phyloP scores from a whole-genome alignment of 2,113 vertebrate genomes.

The Solea solea region DNA sequence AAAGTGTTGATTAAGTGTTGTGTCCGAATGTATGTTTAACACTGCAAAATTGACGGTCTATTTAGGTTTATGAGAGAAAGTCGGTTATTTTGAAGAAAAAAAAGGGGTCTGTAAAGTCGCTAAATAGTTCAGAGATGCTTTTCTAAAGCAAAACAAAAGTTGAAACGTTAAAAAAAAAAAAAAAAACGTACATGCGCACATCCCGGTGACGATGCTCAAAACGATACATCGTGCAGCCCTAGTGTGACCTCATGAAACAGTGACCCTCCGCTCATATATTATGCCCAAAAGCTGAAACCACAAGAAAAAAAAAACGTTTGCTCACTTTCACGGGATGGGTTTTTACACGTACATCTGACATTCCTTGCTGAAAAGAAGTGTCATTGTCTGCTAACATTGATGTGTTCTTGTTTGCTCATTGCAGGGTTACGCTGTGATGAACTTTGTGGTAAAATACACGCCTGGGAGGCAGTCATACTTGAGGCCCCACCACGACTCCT shows the following conservation, averaged over 20 bases:
- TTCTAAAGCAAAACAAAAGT: too few relatives aligned
- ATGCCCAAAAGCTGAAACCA: conserved; percentile 3
- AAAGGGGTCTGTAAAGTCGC: too few relatives aligned
- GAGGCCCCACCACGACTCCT: conserved; percentile 96
- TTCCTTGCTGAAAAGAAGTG: background rate
- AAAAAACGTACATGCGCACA: too few relatives aligned
- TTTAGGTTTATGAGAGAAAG: too few relatives aligned
- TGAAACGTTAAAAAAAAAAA: too few relatives aligned
- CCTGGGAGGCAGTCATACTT: conserved; percentile 89
- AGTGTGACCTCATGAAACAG: background rate
- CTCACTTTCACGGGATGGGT: background rate
- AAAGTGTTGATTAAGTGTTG: too few relatives aligned
- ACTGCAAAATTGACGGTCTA: too few relatives aligned
- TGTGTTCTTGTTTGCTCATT: conserved; percentile 19
- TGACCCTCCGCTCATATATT: background rate
- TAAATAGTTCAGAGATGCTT: too few relatives aligned
- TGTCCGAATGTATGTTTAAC: too few relatives aligned
- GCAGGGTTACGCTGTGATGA: conserved; percentile 91
- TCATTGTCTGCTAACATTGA: conserved; percentile 7
- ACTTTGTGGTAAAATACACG: conserved; percentile 98
- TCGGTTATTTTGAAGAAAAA: too few relatives aligned
- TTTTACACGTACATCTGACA: background rate
- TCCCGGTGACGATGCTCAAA: too few relatives aligned
- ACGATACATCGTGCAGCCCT: too few relatives aligned
- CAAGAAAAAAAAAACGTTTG: background rate